Percentiles rank a stretch among this genome's conserved stretches.
phyloP scores from a whole-genome alignment of 2,888 invertebrate species.

The Diplazon laetatorius region DNA sequence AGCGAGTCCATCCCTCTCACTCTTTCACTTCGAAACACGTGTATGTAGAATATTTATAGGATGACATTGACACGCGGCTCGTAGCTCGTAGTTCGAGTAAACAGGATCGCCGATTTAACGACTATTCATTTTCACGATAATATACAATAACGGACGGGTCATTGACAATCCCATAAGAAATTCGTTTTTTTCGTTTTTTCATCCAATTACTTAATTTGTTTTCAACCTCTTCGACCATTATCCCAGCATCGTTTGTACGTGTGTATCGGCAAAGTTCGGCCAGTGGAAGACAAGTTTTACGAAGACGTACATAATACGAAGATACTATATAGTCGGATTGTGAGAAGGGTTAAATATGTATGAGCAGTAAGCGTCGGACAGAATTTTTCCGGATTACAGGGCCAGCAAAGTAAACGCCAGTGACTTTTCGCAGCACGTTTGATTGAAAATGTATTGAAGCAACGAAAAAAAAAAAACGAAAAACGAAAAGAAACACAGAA shows the following conservation, averaged over 20 bases:
- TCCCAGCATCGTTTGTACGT: conserved; percentile 19
- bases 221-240: conserved; percentile 22
- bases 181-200: conserved; percentile 55
- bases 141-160: conserved; percentile 69
- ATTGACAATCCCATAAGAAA: conserved; percentile 75
- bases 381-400: conserved; percentile 2
- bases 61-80: conserved; percentile 74
- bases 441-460: conserved; percentile 2
- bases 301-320: background rate
- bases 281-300: conserved; percentile 3
- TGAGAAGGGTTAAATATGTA: background rate
- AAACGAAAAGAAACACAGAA: conserved; percentile 15
- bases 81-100: conserved; percentile 73
- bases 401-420: conserved; percentile 15
- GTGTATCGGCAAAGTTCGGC: background rate
- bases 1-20: conserved; percentile 30
- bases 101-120: conserved; percentile 71
- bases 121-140: conserved; percentile 71
- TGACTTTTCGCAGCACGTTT: too few relatives aligned
- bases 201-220: too few relatives aligned
- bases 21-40: conserved; percentile 51
- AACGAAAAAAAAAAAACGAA: conserved; percentile 11
- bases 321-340: too few relatives aligned
- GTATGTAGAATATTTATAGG: too few relatives aligned
- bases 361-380: background rate